Evolutionary conservation across 2,113 vertebrate genomes (phyloP).

Genomic region (Aviceda subcristata): DNA sequence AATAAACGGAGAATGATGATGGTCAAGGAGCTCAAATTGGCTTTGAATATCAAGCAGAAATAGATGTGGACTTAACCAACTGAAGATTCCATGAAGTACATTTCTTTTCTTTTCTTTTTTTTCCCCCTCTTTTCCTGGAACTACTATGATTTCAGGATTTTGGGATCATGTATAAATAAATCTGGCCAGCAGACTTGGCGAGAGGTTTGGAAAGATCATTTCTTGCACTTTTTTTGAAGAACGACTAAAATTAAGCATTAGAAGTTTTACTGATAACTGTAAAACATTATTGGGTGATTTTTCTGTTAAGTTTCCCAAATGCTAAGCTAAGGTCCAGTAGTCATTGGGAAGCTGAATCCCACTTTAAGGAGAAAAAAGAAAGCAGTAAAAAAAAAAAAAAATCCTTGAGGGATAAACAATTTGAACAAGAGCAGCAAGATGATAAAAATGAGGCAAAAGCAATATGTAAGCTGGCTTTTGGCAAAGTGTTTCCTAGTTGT

Average conservation of each 20-base stretch:
- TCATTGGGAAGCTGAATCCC: not conserved
- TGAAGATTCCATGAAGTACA: not conserved
- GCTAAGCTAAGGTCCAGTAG: not conserved
- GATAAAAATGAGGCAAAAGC: conserved; percentile 8
- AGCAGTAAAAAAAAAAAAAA: not conserved
- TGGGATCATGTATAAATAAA: conserved; percentile 53
- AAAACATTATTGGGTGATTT: not conserved
- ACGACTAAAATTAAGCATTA: conserved; percentile 18
- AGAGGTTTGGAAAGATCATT: conserved; percentile 29
- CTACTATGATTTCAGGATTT: conserved; percentile 37
- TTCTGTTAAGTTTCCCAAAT: not conserved
- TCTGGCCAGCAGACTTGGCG: conserved; percentile 3
- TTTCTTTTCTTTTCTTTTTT: conserved; percentile 9
- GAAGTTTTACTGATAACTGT: not conserved
- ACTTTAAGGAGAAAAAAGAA: not conserved
- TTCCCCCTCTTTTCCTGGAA: conserved; percentile 25
- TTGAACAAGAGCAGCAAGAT: not conserved
- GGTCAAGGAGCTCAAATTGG: conserved; percentile 5
- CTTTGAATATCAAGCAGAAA: conserved; percentile 32
- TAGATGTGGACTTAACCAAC: conserved; percentile 19
- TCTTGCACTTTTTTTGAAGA: not conserved
- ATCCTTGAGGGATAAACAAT: conserved; percentile 1
- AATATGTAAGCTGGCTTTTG: not conserved
- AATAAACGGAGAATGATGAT: conserved; percentile 5
- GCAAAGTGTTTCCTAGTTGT: not conserved